Evolutionary conservation across 2,113 vertebrate genomes (phyloP), one percentile per base, ranked within the genome.

Genomic region (Ceuthmochares aereus): DNA sequence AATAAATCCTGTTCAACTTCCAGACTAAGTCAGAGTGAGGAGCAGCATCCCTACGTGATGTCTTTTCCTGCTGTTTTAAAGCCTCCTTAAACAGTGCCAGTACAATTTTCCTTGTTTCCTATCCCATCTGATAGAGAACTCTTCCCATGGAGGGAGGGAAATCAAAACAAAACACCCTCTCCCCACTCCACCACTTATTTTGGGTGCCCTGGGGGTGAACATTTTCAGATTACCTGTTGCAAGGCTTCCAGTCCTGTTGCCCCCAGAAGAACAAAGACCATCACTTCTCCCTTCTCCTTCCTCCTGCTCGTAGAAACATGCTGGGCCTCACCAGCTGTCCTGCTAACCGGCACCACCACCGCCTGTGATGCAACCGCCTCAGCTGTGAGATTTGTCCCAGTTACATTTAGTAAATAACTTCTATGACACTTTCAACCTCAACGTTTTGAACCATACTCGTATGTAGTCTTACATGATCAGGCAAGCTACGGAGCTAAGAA

Each of bases 201-300:
- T 95, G 90, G 62, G 91, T 91, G 95, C 91, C 62, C 59, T 6
- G 55, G 84, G 90, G 90, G 95, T 87, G 94, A 97, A 91, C 82
- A 87, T 96, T 97, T 98, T 97, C 70, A 95, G 67, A 60, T 95
- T 95, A 92, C 56, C 64, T 74, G 21, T 52, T 93, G 80, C 37
- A 64, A 62, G 81, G 84, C 83, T 96, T 97, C 84, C 84, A 96
- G 87, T 89, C 81, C 77, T 96, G 37, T 89, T 96, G 89, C 86
- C 81, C 88, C 95, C 92, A 92, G 90, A 96, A 94, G 59, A 97
- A 93, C 87, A 97, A 97, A 97, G 81, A 27, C 45, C 83, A 86
- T 83, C 7, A 3, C 93, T 97, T 95, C 89, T 62, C 77, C 37
- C 74, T 80, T 73, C 75, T 79, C 52, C 67, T 90, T 75, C 89